These are phyloP conservation scores for Eulemur albifrons DNA, from an alignment of 2,797 vertebrate genomes.

Conservation along the genomic window DNA sequence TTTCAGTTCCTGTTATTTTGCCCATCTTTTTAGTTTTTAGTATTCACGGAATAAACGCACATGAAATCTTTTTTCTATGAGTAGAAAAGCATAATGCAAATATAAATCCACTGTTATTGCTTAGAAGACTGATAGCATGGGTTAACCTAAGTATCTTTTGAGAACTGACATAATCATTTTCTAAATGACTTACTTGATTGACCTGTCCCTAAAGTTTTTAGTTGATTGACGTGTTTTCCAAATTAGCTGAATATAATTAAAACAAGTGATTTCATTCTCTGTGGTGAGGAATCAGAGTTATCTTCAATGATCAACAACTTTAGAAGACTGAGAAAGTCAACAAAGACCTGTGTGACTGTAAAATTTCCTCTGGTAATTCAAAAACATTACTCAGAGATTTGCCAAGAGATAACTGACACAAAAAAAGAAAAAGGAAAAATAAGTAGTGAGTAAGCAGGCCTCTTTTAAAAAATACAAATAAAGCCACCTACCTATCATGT, in stretches of 20 bases:
- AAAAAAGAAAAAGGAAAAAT: not conserved
- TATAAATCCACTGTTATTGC: not conserved
- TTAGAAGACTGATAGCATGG: not conserved
- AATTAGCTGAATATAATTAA: not conserved
- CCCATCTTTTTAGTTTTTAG: not conserved
- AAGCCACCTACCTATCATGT: not conserved
- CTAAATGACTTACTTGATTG: not conserved
- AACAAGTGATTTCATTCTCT: not conserved
- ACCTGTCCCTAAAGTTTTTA: not conserved
- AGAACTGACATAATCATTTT: not conserved
- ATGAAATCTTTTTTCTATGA: not conserved
- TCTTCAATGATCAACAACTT: slow-evolving; percentile 9
- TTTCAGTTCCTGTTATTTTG: not conserved
- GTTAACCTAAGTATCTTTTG: not conserved
- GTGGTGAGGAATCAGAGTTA: not conserved
- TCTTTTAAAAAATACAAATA: not conserved
- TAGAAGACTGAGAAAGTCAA: not conserved
- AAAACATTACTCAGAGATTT: slow-evolving; percentile 51
- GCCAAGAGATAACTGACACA: slow-evolving; percentile 21
- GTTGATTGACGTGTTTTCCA: not conserved
- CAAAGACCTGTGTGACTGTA: not conserved
- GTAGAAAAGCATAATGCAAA: not conserved
- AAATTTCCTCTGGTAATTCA: slow-evolving; percentile 14
- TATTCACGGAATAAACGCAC: not conserved
- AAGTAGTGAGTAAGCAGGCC: not conserved